A percentile compares a stretch with the other conserved stretches of the same genome.
Conservation (phyloP, 2,797 vertebrate genomes). For the Danio aesculapii region DNA sequence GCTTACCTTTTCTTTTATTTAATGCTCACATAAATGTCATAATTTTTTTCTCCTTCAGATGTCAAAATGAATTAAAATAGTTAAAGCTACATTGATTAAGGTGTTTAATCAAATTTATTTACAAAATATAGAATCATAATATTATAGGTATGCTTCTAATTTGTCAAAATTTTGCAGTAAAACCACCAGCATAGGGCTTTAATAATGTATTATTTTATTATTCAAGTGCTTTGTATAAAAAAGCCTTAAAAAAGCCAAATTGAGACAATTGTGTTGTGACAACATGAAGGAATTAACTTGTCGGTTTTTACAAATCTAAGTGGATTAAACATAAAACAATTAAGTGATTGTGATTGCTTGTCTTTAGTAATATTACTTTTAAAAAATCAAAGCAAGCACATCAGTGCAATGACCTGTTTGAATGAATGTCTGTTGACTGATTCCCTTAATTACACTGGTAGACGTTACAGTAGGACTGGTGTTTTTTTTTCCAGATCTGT, state of each 20-base stretch:
- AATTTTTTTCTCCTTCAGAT: not conserved
- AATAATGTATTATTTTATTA: no score
- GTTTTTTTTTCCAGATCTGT: constrained; percentile 70
- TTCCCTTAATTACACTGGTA: constrained; percentile 4
- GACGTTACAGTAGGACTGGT: constrained; percentile 60
- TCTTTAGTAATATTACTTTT: not conserved
- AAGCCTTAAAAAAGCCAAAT: no score
- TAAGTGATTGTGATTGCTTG: no score
- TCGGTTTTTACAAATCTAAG: no score
- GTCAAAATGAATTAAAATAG: not conserved
- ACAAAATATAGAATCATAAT: constrained; percentile 1
- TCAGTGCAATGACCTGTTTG: not conserved
- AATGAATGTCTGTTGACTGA: not conserved
- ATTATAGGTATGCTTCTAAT: not conserved
- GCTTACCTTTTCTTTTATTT: not conserved
- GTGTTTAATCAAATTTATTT: not conserved
- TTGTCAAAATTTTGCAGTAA: not conserved
- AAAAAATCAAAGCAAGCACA: not conserved
- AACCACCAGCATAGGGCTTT: no score
- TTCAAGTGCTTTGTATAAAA: no score
- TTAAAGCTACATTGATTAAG: not conserved
- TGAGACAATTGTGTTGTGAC: no score
- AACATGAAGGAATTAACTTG: no score
- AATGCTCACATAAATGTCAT: not conserved
- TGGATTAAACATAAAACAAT: no score